Evolutionary conservation across 2,113 vertebrate genomes (phyloP).

Genomic region (Prionailurus viverrinus): DNA sequence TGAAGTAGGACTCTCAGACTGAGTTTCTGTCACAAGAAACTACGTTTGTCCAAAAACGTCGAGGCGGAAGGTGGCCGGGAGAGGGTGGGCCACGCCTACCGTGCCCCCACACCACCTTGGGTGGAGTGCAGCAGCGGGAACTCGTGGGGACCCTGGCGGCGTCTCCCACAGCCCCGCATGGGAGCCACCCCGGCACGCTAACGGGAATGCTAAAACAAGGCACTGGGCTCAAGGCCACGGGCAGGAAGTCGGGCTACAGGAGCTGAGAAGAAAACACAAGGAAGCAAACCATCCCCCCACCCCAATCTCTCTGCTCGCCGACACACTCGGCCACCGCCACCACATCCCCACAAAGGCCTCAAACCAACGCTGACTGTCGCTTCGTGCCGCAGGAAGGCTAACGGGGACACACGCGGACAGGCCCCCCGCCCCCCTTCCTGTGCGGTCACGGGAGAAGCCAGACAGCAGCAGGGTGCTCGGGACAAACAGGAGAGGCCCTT

Average conservation of each 20-base stretch:
- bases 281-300: not conserved
- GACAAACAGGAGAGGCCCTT: not conserved
- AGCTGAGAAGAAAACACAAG: not conserved
- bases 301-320: fast-evolving
- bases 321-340: fast-evolving
- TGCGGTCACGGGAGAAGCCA: fast-evolving
- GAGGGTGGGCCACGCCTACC: not conserved
- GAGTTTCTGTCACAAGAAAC: not conserved
- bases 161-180: not conserved
- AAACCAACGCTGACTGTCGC: fast-evolving
- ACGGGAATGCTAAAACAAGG: not conserved
- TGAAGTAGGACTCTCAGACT: not conserved
- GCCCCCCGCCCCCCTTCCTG: not conserved
- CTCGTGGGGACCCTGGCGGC: not conserved
- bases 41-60: fast-evolving
- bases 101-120: not conserved
- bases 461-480: not conserved
- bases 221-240: not conserved
- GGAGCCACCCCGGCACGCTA: fast-evolving
- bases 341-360: not conserved
- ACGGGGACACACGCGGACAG: not conserved
- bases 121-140: fast-evolving
- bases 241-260: fast-evolving
- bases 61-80: not conserved
- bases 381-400: not conserved